phyloP scores from a whole-genome alignment of 2,797 vertebrate genomes.

The Mormyrus proboscirostris region DNA sequence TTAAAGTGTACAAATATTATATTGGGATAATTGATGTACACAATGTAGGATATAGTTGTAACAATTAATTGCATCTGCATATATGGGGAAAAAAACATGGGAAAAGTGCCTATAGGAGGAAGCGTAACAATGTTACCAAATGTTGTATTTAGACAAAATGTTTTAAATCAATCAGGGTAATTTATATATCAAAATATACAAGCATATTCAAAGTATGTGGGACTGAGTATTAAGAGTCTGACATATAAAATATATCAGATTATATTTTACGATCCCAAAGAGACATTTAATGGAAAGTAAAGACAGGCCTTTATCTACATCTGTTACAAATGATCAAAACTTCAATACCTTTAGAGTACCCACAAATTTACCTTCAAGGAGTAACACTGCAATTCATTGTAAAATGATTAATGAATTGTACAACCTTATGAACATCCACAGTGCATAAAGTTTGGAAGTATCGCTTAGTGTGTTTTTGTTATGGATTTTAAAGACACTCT shows the following conservation, averaged over 20 bases:
- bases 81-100: not conserved
- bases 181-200: not conserved
- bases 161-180: not conserved
- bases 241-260: not conserved
- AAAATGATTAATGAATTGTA: not conserved
- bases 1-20: not conserved
- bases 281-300: not conserved
- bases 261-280: not conserved
- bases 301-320: conserved; percentile 3
- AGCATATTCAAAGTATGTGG: not conserved
- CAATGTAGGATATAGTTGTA: not conserved
- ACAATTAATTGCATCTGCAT: not conserved
- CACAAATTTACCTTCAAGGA: not conserved
- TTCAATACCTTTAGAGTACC: not conserved
- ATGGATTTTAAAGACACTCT: not conserved
- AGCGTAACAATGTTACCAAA: not conserved
- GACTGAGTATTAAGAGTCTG: not conserved
- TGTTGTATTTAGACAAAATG: not conserved
- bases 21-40: not conserved
- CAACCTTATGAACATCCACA: not conserved
- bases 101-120: not conserved
- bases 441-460: not conserved
- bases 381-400: not conserved
- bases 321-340: not conserved
- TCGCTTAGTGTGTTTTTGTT: not conserved